A percentile compares a stretch with the other conserved stretches of the same genome.
Evolutionary conservation across 2,888 invertebrate genomes (phyloP).

Genomic region (Ernsta delagoae): DNA sequence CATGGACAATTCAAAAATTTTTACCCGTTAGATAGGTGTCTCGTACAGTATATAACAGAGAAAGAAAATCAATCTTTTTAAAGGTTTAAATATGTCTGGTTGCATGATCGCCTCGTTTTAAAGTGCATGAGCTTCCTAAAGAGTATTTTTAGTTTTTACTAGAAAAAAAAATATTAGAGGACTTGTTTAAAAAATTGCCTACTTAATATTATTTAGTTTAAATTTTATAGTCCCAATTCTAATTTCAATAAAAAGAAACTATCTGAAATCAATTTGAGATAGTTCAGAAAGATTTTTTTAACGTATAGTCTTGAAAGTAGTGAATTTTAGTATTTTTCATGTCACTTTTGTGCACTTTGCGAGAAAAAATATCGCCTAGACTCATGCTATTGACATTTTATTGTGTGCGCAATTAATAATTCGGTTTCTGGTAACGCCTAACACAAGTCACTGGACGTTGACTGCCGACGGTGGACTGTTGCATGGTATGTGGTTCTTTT

Average conservation of each 20-base stretch:
- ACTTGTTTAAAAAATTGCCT: no score
- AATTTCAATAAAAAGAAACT: no score
- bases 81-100: not conserved
- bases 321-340: not conserved
- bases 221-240: no score
- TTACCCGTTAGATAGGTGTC: no score
- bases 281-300: no score
- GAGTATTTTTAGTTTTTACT: not conserved
- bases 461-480: slow-evolving; percentile 42
- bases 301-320: no score
- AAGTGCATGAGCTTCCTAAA: not conserved
- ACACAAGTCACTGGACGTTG: slow-evolving; percentile 43
- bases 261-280: no score
- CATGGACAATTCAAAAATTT: no score
- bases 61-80: not conserved
- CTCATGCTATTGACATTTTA: slow-evolving; percentile 7
- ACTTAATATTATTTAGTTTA: no score
- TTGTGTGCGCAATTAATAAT: slow-evolving; percentile 31
- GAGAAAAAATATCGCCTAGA: not conserved
- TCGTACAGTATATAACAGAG: not conserved
- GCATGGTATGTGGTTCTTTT: slow-evolving; percentile 59
- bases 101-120: not conserved
- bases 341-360: not conserved
- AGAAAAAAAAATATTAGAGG: not conserved
- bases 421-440: slow-evolving; percentile 40